Percentiles rank a stretch among this genome's conserved stretches.
Evolutionary conservation across 2,113 vertebrate genomes (phyloP).

Genomic region (Amia ocellicauda): DNA sequence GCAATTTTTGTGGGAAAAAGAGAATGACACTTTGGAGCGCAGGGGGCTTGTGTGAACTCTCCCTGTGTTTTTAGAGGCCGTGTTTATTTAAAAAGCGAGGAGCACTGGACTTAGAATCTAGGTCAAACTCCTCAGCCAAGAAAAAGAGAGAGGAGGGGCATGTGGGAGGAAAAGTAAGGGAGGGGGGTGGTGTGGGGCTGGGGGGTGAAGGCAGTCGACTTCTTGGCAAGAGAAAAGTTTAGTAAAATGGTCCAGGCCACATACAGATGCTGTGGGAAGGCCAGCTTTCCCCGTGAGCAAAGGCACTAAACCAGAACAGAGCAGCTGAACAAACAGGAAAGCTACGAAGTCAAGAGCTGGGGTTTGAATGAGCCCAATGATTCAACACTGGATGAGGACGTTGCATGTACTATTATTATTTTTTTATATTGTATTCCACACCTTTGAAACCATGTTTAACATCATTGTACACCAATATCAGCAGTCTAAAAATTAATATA

Average conservation of each 20-base stretch:
- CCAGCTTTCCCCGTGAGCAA: conserved; percentile 15
- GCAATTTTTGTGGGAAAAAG: conserved; percentile 18
- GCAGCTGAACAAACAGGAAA: too few species aligned
- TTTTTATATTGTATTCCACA: too few species aligned
- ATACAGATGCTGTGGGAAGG: conserved; percentile 11
- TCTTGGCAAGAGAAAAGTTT: conserved; percentile 19
- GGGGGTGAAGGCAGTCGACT: conserved; percentile 21
- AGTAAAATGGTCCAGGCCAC: conserved; percentile 14
- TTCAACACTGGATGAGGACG: too few species aligned
- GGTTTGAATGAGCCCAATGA: background rate
- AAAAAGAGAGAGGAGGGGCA: conserved; percentile 19
- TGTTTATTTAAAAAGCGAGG: conserved; percentile 41
- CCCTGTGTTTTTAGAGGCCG: conserved; percentile 32
- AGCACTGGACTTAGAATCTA: conserved; percentile 46
- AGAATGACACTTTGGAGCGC: conserved; percentile 14
- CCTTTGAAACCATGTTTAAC: too few species aligned
- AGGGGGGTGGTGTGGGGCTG: conserved; percentile 14
- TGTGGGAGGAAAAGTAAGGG: background rate
- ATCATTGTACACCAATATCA: too few species aligned
- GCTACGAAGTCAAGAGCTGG: conserved; percentile 4
- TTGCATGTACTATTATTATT: too few species aligned
- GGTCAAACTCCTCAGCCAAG: conserved; percentile 49
- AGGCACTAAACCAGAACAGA: too few species aligned
- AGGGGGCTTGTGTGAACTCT: conserved; percentile 8
- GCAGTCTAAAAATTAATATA: too few species aligned